These are phyloP conservation scores for Alcis repandata DNA, from an alignment of 2,888 invertebrate species.

Conservation along the genomic window DNA sequence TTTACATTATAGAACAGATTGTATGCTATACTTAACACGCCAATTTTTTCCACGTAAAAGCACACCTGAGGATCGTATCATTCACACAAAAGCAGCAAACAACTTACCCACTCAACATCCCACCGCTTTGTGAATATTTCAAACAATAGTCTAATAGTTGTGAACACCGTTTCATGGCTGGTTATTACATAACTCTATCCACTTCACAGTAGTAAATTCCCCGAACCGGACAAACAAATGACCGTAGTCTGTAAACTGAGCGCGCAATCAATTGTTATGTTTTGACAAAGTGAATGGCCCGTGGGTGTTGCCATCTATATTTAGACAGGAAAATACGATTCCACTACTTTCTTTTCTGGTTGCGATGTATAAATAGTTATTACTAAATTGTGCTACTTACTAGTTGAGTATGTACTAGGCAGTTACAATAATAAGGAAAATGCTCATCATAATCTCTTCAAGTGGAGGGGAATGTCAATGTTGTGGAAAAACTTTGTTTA, in stretches of 20 bases:
- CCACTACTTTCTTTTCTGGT: constrained; percentile 14
- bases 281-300: constrained; percentile 41
- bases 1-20: no score
- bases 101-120: neutral
- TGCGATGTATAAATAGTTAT: neutral
- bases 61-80: neutral
- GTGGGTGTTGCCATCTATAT: constrained; percentile 40
- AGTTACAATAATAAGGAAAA: constrained; percentile 11
- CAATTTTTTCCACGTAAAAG: no score
- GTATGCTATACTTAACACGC: no score
- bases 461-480: constrained; percentile 2
- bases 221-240: constrained; percentile 37
- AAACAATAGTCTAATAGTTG: constrained; percentile 10
- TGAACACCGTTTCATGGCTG: constrained; percentile 14
- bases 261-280: constrained; percentile 45
- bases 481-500: constrained; percentile 4
- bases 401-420: neutral
- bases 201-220: constrained; percentile 35
- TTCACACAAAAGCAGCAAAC: neutral
- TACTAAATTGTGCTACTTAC: neutral
- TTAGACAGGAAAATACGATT: constrained; percentile 47
- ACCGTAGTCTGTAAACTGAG: constrained; percentile 32
- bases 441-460: constrained; percentile 14
- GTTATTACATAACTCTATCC: constrained; percentile 21
- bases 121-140: constrained; percentile 1